phyloP scores from a whole-genome alignment of 2,113 vertebrate species.

The Tenrec ecaudatus region DNA sequence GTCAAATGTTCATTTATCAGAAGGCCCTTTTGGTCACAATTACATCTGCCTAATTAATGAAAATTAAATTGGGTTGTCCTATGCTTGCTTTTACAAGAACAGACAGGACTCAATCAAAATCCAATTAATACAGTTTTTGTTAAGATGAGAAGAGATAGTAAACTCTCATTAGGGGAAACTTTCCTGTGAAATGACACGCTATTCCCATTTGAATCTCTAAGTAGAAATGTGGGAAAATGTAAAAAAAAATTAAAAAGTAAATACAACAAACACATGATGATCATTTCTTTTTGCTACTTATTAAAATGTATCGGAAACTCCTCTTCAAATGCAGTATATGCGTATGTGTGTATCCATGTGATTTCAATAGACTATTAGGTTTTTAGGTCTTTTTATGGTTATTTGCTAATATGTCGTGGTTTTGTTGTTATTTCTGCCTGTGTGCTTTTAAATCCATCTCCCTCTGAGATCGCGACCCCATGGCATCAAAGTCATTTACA shows the following conservation, averaged over 20 bases:
- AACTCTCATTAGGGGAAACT: slow-evolving; percentile 44
- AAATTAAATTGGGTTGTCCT: not conserved
- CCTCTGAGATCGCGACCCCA: not conserved
- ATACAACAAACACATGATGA: not conserved
- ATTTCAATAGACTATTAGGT: slow-evolving; percentile 26
- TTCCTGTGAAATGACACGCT: not conserved
- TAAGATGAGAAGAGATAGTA: slow-evolving; percentile 28
- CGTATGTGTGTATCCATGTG: not conserved
- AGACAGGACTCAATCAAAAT: not conserved
- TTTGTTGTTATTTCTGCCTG: not conserved
- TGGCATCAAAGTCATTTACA: not conserved
- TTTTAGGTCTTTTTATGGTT: not conserved
- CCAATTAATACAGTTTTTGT: slow-evolving; percentile 28
- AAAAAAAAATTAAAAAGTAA: not conserved
- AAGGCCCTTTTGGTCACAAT: not conserved
- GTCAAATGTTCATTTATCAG: not conserved
- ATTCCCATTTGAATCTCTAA: not conserved
- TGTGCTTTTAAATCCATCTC: not conserved
- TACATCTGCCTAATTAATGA: slow-evolving; percentile 16
- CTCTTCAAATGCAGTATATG: not conserved
- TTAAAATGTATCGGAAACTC: not conserved
- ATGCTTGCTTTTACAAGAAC: not conserved
- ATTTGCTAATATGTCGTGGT: not conserved
- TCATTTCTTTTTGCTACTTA: not conserved
- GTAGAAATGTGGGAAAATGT: not conserved